These are phyloP conservation scores for Sceloporus tristichus DNA, from an alignment of 2,113 vertebrate genomes.

Conservation along the genomic window DNA sequence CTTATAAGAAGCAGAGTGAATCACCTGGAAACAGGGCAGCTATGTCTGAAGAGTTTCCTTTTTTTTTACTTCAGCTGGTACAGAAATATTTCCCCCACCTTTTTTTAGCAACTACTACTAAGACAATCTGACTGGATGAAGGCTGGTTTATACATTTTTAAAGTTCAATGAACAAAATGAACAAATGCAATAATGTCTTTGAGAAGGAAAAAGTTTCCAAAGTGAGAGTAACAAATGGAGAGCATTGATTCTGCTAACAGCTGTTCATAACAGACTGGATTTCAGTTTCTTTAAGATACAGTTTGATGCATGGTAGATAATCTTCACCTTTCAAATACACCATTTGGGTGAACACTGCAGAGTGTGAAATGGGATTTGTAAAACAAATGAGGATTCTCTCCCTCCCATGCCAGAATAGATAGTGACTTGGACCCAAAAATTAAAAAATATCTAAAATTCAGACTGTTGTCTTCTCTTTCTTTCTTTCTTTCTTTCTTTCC, in stretches of 20 bases:
- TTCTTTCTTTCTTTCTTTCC: not conserved
- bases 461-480: not conserved
- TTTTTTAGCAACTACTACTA: no score
- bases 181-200: not conserved
- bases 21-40: no score
- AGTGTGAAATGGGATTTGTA: conserved; percentile 35
- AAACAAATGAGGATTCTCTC: conserved; percentile 16
- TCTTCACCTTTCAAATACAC: conserved; percentile 1
- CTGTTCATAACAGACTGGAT: not conserved
- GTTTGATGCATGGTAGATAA: conserved; percentile 3
- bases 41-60: no score
- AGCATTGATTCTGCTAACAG: fast-evolving
- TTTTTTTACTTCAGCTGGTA: no score
- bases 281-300: not conserved
- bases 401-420: not conserved
- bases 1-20: no score
- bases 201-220: not conserved
- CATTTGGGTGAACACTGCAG: conserved; percentile 25
- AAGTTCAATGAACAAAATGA: not conserved
- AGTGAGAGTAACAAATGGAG: not conserved
- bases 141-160: not conserved
- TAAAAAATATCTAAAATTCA: not conserved
- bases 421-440: conserved; percentile 12
- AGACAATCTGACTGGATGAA: not conserved
- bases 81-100: no score